phyloP scores from a whole-genome alignment of 2,797 vertebrate genomes.

The Melanitta fusca region DNA sequence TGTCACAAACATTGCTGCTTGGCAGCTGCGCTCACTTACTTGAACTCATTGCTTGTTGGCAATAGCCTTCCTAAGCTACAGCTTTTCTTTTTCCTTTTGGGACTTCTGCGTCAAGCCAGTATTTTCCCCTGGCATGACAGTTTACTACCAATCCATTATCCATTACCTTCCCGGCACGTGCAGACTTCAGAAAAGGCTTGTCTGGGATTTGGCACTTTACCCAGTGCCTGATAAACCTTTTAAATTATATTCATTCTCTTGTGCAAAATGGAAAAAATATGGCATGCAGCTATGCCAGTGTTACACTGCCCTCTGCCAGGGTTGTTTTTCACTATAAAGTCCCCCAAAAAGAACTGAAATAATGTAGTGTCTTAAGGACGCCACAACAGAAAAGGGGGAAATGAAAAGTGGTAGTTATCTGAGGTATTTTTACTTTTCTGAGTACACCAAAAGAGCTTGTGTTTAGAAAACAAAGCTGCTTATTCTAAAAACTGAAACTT shows the following conservation, averaged over 20 bases:
- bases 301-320: background rate
- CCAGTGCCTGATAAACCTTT: background rate
- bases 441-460: background rate
- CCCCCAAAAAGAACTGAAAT: background rate
- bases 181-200: conserved; percentile 25
- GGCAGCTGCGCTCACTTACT: conserved; percentile 5
- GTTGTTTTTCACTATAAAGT: background rate
- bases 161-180: conserved; percentile 21
- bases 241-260: conserved; percentile 29
- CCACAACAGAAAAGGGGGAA: background rate
- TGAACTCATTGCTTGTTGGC: conserved; percentile 17
- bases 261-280: conserved; percentile 33
- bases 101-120: background rate
- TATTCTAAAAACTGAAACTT: background rate
- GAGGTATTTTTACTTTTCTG: background rate
- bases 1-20: background rate
- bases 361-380: background rate
- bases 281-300: background rate
- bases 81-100: background rate
- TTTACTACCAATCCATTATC: conserved; percentile 48
- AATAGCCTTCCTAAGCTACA: background rate
- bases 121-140: conserved; percentile 13
- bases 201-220: conserved; percentile 19
- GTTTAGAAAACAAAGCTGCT: background rate
- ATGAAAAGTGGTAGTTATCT: background rate